Conservation (phyloP, 2,888 invertebrate genomes). For the Gasteruption jaculator region DNA sequence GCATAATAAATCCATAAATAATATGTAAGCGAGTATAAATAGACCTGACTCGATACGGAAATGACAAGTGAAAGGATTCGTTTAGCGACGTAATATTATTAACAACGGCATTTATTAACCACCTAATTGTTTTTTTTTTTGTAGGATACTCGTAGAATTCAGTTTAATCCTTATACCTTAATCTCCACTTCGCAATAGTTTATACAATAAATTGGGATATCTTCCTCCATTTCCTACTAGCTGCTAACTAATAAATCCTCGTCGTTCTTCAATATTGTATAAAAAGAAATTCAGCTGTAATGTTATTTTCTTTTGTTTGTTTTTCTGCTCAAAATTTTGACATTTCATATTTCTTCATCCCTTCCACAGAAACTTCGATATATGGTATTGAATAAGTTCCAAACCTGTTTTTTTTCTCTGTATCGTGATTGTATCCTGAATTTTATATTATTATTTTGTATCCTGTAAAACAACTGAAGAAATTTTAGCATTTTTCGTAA, state of each 20-base stretch:
- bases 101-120: constrained; percentile 49
- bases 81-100: constrained; percentile 33
- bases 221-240: constrained; percentile 21
- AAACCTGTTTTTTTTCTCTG: constrained; percentile 21
- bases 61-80: neutral
- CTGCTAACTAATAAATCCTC: constrained; percentile 26
- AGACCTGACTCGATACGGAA: constrained; percentile 12
- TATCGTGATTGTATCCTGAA: constrained; percentile 16
- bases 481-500: too few species aligned
- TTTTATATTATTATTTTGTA: neutral
- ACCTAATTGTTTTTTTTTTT: constrained; percentile 44
- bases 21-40: neutral
- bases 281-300: too few species aligned
- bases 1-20: neutral
- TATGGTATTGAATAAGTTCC: too few species aligned
- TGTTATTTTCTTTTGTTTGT: too few species aligned
- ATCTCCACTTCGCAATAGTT: constrained; percentile 23
- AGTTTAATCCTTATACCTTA: constrained; percentile 20
- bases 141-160: constrained; percentile 38
- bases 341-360: too few species aligned
- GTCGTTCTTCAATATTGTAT: constrained; percentile 23
- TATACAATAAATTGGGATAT: constrained; percentile 48
- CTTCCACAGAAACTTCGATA: too few species aligned
- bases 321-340: too few species aligned
- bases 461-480: constrained; percentile 17